Percentiles rank a stretch among this genome's conserved stretches.
Evolutionary conservation across 2,888 invertebrate species (phyloP).

Genomic region (Homarus gammarus): DNA sequence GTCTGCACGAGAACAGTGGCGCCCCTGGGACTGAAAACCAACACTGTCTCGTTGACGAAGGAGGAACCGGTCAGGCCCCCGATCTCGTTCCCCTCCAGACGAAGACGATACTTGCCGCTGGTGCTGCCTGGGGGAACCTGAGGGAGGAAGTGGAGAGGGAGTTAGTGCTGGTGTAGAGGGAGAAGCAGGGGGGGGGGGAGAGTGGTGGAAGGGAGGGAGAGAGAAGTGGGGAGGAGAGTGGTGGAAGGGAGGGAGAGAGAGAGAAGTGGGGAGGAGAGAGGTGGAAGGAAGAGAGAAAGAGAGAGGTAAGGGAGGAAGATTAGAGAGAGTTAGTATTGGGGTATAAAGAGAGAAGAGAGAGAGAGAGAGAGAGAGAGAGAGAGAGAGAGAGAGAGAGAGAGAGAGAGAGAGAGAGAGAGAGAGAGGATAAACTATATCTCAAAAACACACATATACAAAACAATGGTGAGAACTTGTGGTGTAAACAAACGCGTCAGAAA

Average conservation of each 20-base stretch:
- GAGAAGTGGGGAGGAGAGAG: constrained; percentile 29
- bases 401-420: not conserved
- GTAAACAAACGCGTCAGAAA: too few relatives aligned
- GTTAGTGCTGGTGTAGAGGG: not conserved
- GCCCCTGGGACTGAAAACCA: constrained; percentile 92
- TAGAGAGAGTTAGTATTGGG: not conserved
- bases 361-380: constrained; percentile 14
- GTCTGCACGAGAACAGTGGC: constrained; percentile 97
- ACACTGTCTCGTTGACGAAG: constrained; percentile 91
- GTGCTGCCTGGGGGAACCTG: constrained; percentile 91
- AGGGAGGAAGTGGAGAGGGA: constrained; percentile 25
- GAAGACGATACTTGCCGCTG: constrained; percentile 89
- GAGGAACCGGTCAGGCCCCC: constrained; percentile 91
- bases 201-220: not conserved
- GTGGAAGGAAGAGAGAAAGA: constrained; percentile 26
- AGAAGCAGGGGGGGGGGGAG: not conserved
- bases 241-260: constrained; percentile 26
- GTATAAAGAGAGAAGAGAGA: not conserved
- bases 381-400: not conserved
- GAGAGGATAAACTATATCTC: not conserved
- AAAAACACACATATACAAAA: too few relatives aligned
- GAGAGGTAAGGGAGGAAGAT: constrained; percentile 26
- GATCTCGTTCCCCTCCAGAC: constrained; percentile 89
- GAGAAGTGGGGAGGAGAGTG: constrained; percentile 26
- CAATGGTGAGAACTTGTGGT: too few relatives aligned